These are phyloP conservation scores for Mamestra configurata DNA, from an alignment of 1,140 invertebrate genomes.

Conservation along the genomic window DNA sequence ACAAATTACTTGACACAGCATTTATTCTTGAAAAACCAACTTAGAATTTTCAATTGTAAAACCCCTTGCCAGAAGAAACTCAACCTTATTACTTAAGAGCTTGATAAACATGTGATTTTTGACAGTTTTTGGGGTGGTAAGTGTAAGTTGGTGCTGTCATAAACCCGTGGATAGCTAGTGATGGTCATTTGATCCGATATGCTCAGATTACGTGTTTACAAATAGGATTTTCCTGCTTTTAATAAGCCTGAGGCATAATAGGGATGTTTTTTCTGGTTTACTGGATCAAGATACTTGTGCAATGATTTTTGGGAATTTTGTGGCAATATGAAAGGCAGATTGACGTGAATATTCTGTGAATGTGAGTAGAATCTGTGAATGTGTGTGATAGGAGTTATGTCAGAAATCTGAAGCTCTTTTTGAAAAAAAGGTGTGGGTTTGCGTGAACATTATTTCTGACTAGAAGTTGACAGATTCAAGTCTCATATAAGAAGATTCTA, in stretches of 20 bases:
- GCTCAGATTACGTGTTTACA: constrained; percentile 49
- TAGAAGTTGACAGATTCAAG: too few relatives aligned
- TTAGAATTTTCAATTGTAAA: neutral
- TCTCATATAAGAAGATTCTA: too few relatives aligned
- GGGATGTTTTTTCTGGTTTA: constrained; percentile 24
- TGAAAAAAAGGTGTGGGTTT: too few relatives aligned
- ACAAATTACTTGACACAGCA: constrained; percentile 37
- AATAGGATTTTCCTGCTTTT: constrained; percentile 38
- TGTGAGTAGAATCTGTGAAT: neutral
- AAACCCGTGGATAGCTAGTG: constrained; percentile 29
- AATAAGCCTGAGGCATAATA: constrained; percentile 37
- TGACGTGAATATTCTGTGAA: neutral
- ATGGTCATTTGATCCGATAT: constrained; percentile 46
- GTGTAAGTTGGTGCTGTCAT: constrained; percentile 3
- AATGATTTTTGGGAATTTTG: neutral
- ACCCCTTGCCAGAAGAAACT: neutral
- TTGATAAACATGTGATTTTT: neutral
- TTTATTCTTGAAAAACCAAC: constrained; percentile 39
- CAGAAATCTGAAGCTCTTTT: neutral
- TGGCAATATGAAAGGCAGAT: neutral
- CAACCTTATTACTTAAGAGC: neutral
- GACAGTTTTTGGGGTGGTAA: neutral
- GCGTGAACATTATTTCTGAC: too few relatives aligned
- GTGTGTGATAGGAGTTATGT: neutral
- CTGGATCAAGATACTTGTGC: neutral